Conservation (phyloP, 2,888 invertebrate genomes). For the Amphipoea oculea region DNA sequence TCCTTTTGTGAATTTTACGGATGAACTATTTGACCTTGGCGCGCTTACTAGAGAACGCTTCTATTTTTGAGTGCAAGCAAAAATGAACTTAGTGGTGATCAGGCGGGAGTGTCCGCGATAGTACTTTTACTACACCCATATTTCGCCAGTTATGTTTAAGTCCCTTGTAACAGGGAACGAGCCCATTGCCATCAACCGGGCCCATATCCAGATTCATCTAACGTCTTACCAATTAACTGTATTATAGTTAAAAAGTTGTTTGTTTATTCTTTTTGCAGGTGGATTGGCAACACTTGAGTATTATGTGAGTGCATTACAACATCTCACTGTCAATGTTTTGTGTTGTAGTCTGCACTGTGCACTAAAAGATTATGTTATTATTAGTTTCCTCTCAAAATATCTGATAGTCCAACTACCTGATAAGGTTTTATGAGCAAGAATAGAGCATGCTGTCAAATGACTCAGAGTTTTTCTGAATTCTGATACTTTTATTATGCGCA, state of each 20-base stretch:
- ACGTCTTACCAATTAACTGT: neutral
- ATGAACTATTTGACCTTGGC: too few species aligned
- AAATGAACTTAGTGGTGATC: too few species aligned
- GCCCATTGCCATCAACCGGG: neutral
- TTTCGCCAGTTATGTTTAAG: neutral
- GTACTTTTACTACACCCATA: neutral
- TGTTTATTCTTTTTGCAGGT: slow-evolving; percentile 66
- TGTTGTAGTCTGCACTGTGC: slow-evolving; percentile 58
- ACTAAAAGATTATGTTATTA: slow-evolving; percentile 20
- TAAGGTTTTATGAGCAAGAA: neutral
- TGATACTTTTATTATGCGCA: neutral
- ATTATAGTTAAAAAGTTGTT: neutral
- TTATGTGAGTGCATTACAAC: slow-evolving; percentile 65
- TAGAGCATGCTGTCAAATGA: too few species aligned
- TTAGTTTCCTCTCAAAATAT: neutral
- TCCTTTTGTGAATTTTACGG: too few species aligned
- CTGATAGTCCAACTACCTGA: neutral
- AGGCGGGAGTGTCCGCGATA: too few species aligned
- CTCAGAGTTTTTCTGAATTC: neutral
- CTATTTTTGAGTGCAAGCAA: too few species aligned
- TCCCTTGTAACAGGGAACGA: neutral
- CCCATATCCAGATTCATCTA: neutral
- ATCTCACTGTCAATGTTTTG: slow-evolving; percentile 57
- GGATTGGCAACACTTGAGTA: slow-evolving; percentile 52
- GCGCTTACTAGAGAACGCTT: too few species aligned